Percentiles rank a stretch among this genome's conserved stretches.
Evolutionary conservation across 2,113 vertebrate species (phyloP).

Genomic region (Hiodon tergisus): DNA sequence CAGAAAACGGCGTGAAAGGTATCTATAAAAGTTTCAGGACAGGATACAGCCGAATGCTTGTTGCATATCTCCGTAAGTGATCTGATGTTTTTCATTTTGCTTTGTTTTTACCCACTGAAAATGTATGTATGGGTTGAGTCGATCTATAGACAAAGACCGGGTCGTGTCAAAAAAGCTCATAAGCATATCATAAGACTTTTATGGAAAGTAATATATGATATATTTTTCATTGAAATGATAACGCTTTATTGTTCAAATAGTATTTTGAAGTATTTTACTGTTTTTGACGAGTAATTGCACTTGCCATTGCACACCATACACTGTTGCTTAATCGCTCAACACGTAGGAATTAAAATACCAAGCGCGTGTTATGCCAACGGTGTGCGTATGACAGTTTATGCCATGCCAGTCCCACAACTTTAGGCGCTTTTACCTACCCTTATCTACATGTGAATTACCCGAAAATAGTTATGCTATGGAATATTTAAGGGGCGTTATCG

Average conservation of each 20-base stretch:
- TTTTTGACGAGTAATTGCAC: slow-evolving; percentile 30
- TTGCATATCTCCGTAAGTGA: slow-evolving; percentile 55
- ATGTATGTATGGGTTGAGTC: slow-evolving; percentile 27
- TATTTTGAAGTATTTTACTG: neutral
- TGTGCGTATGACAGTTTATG: slow-evolving; percentile 50
- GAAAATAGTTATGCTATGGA: slow-evolving; percentile 45
- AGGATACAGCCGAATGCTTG: slow-evolving; percentile 41
- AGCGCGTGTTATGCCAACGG: slow-evolving; percentile 39
- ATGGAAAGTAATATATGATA: slow-evolving; percentile 17
- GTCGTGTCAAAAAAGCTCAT: slow-evolving; percentile 19
- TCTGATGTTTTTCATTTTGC: slow-evolving; percentile 28
- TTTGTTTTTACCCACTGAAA: slow-evolving; percentile 30
- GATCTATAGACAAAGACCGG: slow-evolving; percentile 32
- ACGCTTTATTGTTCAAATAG: neutral
- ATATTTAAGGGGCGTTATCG: slow-evolving; percentile 52
- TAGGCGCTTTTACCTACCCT: slow-evolving; percentile 22
- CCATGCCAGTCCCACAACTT: slow-evolving; percentile 31
- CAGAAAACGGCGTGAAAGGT: slow-evolving; percentile 40
- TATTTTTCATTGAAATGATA: slow-evolving; percentile 37
- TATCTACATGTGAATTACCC: slow-evolving; percentile 45
- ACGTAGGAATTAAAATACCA: slow-evolving; percentile 44
- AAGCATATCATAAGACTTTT: slow-evolving; percentile 35
- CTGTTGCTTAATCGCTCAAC: slow-evolving; percentile 56
- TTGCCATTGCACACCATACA: slow-evolving; percentile 47
- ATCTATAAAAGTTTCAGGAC: slow-evolving; percentile 55